These are phyloP conservation scores for Nerophis lumbriciformis DNA, from an alignment of 2,113 vertebrate species.

Conservation along the genomic window DNA sequence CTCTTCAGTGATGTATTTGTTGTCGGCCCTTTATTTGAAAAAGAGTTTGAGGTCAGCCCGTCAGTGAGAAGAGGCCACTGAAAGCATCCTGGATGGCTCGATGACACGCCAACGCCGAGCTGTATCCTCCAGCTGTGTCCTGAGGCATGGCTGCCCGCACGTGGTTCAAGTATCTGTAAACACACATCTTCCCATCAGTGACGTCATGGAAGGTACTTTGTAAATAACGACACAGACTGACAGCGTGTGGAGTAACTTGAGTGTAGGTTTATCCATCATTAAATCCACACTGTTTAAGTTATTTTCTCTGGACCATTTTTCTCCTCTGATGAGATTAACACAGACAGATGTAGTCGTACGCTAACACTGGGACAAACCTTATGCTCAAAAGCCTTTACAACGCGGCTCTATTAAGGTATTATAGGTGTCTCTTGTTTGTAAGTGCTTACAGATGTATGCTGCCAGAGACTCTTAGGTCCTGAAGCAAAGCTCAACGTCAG, in stretches of 20 bases:
- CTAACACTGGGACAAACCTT: conserved; percentile 47
- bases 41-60: conserved; percentile 26
- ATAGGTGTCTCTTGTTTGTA: conserved; percentile 59
- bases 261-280: conserved; percentile 45
- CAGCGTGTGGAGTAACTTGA: conserved; percentile 30
- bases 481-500: conserved; percentile 47
- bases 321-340: conserved; percentile 46
- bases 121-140: conserved; percentile 92
- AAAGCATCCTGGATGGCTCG: conserved; percentile 93
- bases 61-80: conserved; percentile 81
- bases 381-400: conserved; percentile 48
- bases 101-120: conserved; percentile 87
- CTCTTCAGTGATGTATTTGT: conserved; percentile 11
- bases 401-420: conserved; percentile 60
- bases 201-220: conserved; percentile 30
- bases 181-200: conserved; percentile 28
- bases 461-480: conserved; percentile 51
- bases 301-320: conserved; percentile 42
- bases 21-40: conserved; percentile 18
- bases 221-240: conserved; percentile 43
- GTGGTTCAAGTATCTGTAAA: conserved; percentile 88
- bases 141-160: conserved; percentile 84
- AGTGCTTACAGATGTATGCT: conserved; percentile 66
- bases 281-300: conserved; percentile 42
- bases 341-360: conserved; percentile 38